phyloP scores from a whole-genome alignment of 2,797 vertebrate species.

The Syngnathus acus region DNA sequence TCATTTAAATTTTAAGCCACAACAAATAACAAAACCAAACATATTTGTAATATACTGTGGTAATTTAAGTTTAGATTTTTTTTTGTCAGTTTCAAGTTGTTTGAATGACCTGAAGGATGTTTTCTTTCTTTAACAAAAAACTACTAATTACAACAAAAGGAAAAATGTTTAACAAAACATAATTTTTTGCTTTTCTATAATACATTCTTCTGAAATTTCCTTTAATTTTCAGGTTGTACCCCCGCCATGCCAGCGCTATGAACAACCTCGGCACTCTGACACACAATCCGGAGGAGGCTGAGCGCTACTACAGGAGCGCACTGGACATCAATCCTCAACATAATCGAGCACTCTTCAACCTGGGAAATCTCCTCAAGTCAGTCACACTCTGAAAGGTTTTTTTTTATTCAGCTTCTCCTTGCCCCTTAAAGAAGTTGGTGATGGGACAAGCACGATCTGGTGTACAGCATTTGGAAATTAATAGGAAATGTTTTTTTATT shows the following conservation, averaged over 20 bases:
- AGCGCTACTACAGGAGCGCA: conserved; percentile 84
- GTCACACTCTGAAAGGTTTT: conserved; percentile 11
- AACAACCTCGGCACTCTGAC: conserved; percentile 94
- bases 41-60: too few relatives aligned
- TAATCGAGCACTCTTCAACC: conserved; percentile 92
- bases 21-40: too few relatives aligned
- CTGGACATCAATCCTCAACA: conserved; percentile 88
- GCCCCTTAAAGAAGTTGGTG: too few relatives aligned
- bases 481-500: too few relatives aligned
- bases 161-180: not conserved
- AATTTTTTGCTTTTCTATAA: not conserved
- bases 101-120: too few relatives aligned
- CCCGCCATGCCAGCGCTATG: conserved; percentile 91
- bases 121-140: not conserved
- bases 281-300: conserved; percentile 73
- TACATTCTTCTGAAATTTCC: not conserved
- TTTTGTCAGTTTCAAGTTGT: too few relatives aligned
- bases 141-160: not conserved
- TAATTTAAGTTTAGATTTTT: too few relatives aligned
- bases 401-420: too few relatives aligned
- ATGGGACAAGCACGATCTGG: too few relatives aligned
- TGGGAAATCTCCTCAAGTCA: conserved; percentile 93
- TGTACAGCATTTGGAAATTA: too few relatives aligned
- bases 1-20: not conserved
- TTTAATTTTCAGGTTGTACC: conserved; percentile 75